Conservation (phyloP, 2,113 vertebrate genomes). For the Sisor rabdophorus region DNA sequence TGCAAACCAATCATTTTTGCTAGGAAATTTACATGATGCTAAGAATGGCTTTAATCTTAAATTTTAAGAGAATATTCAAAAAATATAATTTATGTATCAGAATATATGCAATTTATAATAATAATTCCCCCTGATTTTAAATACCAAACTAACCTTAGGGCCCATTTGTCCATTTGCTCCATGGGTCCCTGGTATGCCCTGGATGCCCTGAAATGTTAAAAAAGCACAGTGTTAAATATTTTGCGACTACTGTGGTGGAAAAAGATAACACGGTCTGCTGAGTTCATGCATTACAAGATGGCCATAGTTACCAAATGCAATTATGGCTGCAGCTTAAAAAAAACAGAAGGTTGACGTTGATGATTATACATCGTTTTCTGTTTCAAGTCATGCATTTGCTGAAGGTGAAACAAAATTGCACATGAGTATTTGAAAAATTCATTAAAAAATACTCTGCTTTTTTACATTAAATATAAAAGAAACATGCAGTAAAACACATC, state of each 20-base stretch:
- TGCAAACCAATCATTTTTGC: background rate
- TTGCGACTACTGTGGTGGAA: constrained; percentile 9
- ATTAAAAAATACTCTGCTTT: constrained; percentile 4
- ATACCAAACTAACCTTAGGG: constrained; percentile 63
- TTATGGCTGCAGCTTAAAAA: background rate
- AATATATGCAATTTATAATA: constrained; percentile 24
- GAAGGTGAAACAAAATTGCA: background rate
- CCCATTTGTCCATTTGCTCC: constrained; percentile 62
- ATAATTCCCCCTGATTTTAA: constrained; percentile 38
- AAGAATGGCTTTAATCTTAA: too few relatives aligned
- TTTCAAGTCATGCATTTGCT: background rate
- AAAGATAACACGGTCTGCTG: constrained; percentile 24
- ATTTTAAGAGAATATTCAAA: too few relatives aligned
- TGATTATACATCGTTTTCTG: background rate
- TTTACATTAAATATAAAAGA: background rate
- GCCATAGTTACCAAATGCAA: background rate
- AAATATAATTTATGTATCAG: constrained; percentile 21
- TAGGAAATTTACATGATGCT: background rate
- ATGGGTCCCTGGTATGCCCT: constrained; percentile 58
- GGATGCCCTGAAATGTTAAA: constrained; percentile 54
- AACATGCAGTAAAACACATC: background rate
- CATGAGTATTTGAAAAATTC: background rate
- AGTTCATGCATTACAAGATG: constrained; percentile 19
- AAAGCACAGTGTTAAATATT: constrained; percentile 29
- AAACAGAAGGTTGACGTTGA: constrained; percentile 2